These are phyloP conservation scores for Lytechinus pictus DNA, from an alignment of 35 echinoderm and acorn worm species.

Conservation along the genomic window DNA sequence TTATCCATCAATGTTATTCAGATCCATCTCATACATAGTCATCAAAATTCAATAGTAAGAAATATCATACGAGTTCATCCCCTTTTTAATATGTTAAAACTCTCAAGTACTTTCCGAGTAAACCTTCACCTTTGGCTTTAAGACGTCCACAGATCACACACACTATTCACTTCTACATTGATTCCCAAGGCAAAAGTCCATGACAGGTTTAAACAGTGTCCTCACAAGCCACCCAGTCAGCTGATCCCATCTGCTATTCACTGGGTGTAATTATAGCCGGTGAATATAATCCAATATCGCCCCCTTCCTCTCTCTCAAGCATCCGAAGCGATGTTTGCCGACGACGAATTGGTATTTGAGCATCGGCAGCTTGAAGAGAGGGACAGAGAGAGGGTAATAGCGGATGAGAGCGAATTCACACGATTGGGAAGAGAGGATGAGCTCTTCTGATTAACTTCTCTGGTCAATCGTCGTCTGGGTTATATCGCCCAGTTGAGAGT, in stretches of 20 bases:
- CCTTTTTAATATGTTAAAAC: not conserved
- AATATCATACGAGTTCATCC: not conserved
- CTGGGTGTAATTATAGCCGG: not conserved
- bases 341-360: not conserved
- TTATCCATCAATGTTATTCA: not conserved
- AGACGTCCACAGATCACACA: not conserved
- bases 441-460: no score
- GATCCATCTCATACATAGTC: not conserved
- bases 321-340: not conserved
- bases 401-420: not conserved
- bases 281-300: not conserved
- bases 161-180: not conserved
- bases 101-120: not conserved
- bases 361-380: not conserved
- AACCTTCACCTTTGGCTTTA: not conserved
- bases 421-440: not conserved
- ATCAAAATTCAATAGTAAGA: not conserved
- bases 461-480: not conserved
- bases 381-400: not conserved
- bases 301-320: not conserved
- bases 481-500: no score
- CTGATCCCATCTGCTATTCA: not conserved
- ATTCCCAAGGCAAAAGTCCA: not conserved
- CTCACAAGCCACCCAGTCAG: not conserved
- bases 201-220: not conserved